Evolutionary conservation across 2,797 vertebrate genomes (phyloP).

Genomic region (Pantherophis alleghaniensis): DNA sequence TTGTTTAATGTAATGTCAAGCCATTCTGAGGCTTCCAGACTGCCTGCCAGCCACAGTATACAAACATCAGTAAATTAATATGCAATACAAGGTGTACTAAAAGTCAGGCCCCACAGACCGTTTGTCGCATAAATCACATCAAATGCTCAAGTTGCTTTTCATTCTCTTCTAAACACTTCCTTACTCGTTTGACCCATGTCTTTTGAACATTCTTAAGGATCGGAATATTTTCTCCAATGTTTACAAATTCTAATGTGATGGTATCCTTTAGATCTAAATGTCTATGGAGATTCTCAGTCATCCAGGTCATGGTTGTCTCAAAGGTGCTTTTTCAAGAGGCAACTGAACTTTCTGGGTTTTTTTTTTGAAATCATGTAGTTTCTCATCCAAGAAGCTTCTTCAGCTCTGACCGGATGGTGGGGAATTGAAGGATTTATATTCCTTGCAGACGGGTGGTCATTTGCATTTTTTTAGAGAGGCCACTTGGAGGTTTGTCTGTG

Average conservation of each 20-base stretch:
- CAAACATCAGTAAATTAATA: background rate
- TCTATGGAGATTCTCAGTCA: background rate
- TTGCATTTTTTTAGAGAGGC: background rate
- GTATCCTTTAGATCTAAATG: background rate
- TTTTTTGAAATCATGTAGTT: background rate
- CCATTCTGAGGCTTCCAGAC: background rate
- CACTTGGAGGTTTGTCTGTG: background rate
- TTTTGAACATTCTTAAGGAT: background rate
- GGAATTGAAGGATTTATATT: background rate
- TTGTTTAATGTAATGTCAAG: background rate
- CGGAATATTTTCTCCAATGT: background rate
- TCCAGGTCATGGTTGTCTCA: background rate
- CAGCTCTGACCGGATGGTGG: background rate
- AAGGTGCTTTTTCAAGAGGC: background rate
- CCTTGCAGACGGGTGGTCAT: background rate
- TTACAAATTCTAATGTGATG: background rate
- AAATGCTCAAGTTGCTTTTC: background rate
- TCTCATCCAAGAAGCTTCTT: background rate
- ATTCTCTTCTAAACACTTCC: background rate
- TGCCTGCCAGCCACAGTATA: background rate
- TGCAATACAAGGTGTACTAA: background rate
- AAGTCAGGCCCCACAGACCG: background rate
- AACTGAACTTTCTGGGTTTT: background rate
- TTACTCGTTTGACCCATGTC: background rate
- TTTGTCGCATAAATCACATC: background rate